Base-by-base conservation (phyloP, 23 tunicate species). In the Phallusia fumigata region DNA sequence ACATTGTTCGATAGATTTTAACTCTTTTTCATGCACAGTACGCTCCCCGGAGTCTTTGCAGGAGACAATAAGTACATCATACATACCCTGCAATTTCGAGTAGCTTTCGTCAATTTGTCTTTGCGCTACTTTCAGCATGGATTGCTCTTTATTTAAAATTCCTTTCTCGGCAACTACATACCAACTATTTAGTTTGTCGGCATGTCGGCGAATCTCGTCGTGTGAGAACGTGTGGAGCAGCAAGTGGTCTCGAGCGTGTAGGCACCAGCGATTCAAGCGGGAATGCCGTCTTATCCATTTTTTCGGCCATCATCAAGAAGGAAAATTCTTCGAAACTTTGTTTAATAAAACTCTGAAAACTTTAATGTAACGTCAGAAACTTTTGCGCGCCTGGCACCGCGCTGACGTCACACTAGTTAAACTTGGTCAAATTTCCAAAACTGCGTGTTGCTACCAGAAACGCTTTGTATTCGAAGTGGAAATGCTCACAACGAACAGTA, bases 261-360 rank as follows among this genome's bases (percentile, higher is more conserved):
- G 26, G 69, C 69, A 21, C 69, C 69, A 16, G 69, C 69, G 69
- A 58, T 58, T 58, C 69, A 11, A 58, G 11, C 69, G 69, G 69
- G 13, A 16, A 58, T 58, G 28, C 3, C 3, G 26, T 22, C 69
- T 58, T 58, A 6, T 58, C 69, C 69, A 58, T 6, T 6, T 58
- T 16, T 58, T 58, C 28, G 13, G 28, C 26, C 28, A 58, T 58
- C 69, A 16, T 58, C 3, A 13, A 6, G 69, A 58, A 58, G 16
- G 26, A 58, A 6, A 58, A 58, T 13, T 58, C 69, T 51, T 58
- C 15, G 69, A 58, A 58, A 1, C 69, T 58, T 58, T 24, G 16
- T 58, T 58, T 58, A 1, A 8, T 1, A 13, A 58, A 58, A 58
- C 28, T 1, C 28, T 24, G 28, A 58, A 58, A 58, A 58, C 26